Percentiles rank a stretch among this genome's conserved stretches.
phyloP scores from a whole-genome alignment of 37 sponge, comb jelly and placozoan species.

The Amphimedon queenslandica region DNA sequence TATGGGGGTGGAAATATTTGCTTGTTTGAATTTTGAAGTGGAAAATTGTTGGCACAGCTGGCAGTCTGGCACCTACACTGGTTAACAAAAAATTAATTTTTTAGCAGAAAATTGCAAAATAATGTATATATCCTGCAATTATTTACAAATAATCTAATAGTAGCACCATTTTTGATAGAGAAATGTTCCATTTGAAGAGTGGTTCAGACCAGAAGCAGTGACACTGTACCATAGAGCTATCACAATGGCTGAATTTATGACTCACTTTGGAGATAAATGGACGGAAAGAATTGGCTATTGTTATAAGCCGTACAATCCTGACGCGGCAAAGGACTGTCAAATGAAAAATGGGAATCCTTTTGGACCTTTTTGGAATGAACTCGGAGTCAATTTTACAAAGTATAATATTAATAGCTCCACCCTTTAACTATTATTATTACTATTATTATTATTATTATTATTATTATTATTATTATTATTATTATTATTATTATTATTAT shows the following conservation, averaged over 20 bases:
- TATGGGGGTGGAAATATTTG: too few relatives aligned
- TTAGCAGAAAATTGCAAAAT: background rate
- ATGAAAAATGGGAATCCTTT: conserved; percentile 88
- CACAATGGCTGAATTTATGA: conserved; percentile 73
- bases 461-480: too few relatives aligned
- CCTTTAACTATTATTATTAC: too few relatives aligned
- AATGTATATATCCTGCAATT: background rate
- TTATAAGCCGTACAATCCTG: conserved; percentile 16
- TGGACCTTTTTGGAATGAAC: conserved; percentile 82
- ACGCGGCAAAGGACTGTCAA: conserved; percentile 30
- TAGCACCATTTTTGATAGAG: conserved; percentile 9
- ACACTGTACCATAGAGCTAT: conserved; percentile 60
- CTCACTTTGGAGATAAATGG: conserved; percentile 69
- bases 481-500: too few relatives aligned
- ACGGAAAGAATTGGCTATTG: conserved; percentile 73
- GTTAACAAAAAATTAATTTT: too few relatives aligned
- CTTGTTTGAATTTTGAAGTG: too few relatives aligned
- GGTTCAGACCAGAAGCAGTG: conserved; percentile 75
- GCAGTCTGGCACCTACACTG: too few relatives aligned
- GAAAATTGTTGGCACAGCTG: too few relatives aligned
- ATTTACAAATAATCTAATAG: background rate
- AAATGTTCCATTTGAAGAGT: conserved; percentile 73
- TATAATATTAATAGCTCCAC: conserved; percentile 25
- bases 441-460: too few relatives aligned
- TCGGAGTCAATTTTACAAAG: conserved; percentile 62